Conservation (phyloP, 1,140 invertebrate species). For the Heliconius nattereri region DNA sequence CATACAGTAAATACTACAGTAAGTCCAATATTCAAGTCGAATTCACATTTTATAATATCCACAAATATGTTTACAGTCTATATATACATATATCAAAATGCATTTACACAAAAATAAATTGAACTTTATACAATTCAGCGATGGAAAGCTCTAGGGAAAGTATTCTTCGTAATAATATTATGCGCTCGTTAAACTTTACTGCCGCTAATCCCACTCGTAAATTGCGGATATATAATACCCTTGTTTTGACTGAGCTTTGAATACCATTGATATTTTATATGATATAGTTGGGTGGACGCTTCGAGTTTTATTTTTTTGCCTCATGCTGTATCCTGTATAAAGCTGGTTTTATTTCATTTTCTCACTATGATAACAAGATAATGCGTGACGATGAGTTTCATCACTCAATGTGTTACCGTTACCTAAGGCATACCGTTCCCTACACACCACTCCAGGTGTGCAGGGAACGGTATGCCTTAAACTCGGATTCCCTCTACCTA, state of each 20-base stretch:
- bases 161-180: constrained; percentile 22
- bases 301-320: neutral
- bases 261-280: constrained; percentile 20
- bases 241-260: constrained; percentile 16
- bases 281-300: neutral
- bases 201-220: constrained; percentile 13
- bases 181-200: constrained; percentile 20
- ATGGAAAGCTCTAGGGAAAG: constrained; percentile 13
- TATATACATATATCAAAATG: constrained; percentile 4
- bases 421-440: too few species aligned
- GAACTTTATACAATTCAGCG: constrained; percentile 12
- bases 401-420: too few species aligned
- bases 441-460: too few species aligned
- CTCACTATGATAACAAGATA: too few species aligned
- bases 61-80: neutral
- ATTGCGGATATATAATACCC: constrained; percentile 20
- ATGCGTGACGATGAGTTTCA: too few species aligned
- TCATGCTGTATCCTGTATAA: neutral
- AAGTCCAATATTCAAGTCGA: neutral
- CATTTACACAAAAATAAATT: constrained; percentile 13
- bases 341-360: too few species aligned
- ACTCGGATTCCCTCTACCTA: too few species aligned
- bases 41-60: neutral
- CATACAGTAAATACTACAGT: neutral
- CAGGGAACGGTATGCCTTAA: too few species aligned